Evolutionary conservation across 2,888 invertebrate genomes (phyloP).

Genomic region (Mongoloraphidia duomilia): DNA sequence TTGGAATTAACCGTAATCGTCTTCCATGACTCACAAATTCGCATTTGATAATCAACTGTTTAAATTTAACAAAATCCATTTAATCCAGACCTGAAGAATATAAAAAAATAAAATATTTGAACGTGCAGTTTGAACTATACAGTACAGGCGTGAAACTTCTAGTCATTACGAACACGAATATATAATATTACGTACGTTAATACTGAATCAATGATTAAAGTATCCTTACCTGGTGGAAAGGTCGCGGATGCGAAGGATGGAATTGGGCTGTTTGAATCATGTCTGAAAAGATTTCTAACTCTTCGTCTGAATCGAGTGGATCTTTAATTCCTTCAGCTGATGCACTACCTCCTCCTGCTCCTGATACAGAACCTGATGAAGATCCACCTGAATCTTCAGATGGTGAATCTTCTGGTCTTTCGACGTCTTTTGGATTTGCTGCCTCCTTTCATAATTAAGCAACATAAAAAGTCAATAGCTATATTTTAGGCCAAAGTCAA

Average conservation of each 20-base stretch:
- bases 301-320: slow-evolving; percentile 26
- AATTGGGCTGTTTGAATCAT: slow-evolving; percentile 52
- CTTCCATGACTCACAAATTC: too few relatives aligned
- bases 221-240: slow-evolving; percentile 48
- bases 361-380: slow-evolving; percentile 9
- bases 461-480: too few relatives aligned
- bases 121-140: too few relatives aligned
- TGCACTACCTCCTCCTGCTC: slow-evolving; percentile 5
- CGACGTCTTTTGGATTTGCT: slow-evolving; percentile 6
- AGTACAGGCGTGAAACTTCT: too few relatives aligned
- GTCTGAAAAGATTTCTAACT: slow-evolving; percentile 35
- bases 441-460: too few relatives aligned
- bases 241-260: slow-evolving; percentile 46
- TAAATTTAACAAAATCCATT: too few relatives aligned
- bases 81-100: too few relatives aligned
- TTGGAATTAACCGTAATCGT: too few relatives aligned
- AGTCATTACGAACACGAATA: too few relatives aligned
- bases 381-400: slow-evolving; percentile 11
- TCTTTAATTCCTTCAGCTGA: slow-evolving; percentile 13
- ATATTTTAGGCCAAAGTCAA: too few relatives aligned
- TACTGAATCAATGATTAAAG: slow-evolving; percentile 1
- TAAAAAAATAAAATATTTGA: too few relatives aligned
- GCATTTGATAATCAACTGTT: too few relatives aligned
- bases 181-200: not conserved
- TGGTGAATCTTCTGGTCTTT: slow-evolving; percentile 12